Base-by-base conservation (phyloP, 2,888 invertebrate species). In the Hypena proboscidalis region DNA sequence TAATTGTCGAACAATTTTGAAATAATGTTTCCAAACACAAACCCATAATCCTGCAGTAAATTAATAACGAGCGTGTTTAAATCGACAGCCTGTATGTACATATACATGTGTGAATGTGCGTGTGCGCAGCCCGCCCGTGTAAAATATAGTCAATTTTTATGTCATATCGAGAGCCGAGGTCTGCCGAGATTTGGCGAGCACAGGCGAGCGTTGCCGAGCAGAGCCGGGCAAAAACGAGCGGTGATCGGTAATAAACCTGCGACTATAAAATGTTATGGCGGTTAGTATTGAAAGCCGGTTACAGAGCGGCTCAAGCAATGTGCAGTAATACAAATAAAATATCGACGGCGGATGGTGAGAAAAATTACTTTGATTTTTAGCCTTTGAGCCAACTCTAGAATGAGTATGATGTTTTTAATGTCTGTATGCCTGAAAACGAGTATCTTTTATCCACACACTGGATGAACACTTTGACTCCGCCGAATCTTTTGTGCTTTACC, bases 271-370 rank as follows among this genome's bases (percentile, higher is more conserved):
- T 43, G 42, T 51, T 52, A 52, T 55, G 45, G 58, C 50, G 37
- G 40, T 50, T 57, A 49, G 43, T 52, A 61, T 52, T 58, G 51
- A 48, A 53, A 61, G 57, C 67, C 65, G 62, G 66, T 62, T 56
- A 61, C 37, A 37, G 39, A 20, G 47, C 27, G 37, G 45, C 27
- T 37, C 50, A 29, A 33, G 19, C 11, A 36, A 35, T 35, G 21
- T 35, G 19, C 45, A 30, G 39, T 36, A 35, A 46, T 40, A 45
- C 44, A 29, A 45, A 38, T 39, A 46, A 11, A 39, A 20, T 14
- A 5, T 2, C 6, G 8, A n/a, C n/a, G 14, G 20, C 13, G 19
- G 9, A 35, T 17, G 8, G 29, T 13, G 27, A 29, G 11, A 27
- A 31, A 8, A 7, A 4, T 6, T 15, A 9, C 1, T 3, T 17